Base-by-base conservation (phyloP, 2,113 vertebrate genomes). In the Verasper variegatus region DNA sequence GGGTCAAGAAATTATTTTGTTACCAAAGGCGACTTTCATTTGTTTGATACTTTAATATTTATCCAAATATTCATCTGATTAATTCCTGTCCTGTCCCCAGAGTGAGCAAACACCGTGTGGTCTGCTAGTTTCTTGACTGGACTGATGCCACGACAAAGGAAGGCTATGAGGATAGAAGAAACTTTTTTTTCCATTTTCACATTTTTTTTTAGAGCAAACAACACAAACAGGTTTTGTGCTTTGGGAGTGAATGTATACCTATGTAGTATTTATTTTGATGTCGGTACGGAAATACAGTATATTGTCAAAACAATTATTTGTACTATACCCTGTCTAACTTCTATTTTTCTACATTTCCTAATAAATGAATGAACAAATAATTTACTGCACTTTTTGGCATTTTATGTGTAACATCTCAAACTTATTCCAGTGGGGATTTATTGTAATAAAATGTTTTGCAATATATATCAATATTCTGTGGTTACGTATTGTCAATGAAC, bases 201-300 rank as follows among this genome's bases (percentile, higher is more conserved):
- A 27, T 4, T 8, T 27, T 20, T 70, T 8, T 47, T 23, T 18
- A 12, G n/a, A 18, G 47, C 21, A 57, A 49, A 71, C 26, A 49
- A 71, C 26, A 59, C 20, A 60, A 68, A 31, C 5, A 18, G 17
- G 23, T 55, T 15, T 31, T 80, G 31, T 61, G 11, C 52, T 70
- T 71, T 47, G 0, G 1, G 3, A 47, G 0, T 62, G 40, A 61
- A 60, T 78, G 24, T 72, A 21, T 52, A 42, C 15, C 17, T 90
- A 86, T 91, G 91, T 71, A 91, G 86, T 92, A 92, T 92, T 91
- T 92, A 92, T 91, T 90, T 12, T 79, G n/a, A 5, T 72, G 18
- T 51, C 18, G 71, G 11, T 18, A 18, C 5, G 45, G 45, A 49
- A 18, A 15, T 6, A 52, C 51, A 4, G 13, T 60, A 47, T 62